Evolutionary conservation across 2,797 vertebrate genomes (phyloP).

Genomic region (Rhinoraja longicauda): DNA sequence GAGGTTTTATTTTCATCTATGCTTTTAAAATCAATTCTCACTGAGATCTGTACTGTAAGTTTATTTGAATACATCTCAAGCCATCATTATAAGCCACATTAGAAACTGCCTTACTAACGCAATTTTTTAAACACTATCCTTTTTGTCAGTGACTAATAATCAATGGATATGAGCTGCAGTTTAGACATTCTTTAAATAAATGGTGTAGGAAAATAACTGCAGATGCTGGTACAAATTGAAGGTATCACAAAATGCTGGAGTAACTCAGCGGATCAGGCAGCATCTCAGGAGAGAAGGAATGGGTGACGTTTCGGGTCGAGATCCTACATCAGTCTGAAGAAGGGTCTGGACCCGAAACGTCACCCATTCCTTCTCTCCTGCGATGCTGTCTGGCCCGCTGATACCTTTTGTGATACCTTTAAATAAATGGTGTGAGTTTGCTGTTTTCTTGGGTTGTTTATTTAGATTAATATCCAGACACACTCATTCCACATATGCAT

Average conservation of each 20-base stretch:
- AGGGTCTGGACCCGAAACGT: no score
- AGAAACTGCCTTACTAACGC: neutral
- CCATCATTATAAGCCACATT: neutral
- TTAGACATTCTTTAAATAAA: neutral
- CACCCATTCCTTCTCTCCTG: no score
- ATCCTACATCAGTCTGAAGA: no score
- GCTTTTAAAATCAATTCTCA: neutral
- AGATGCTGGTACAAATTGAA: no score
- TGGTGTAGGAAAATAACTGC: no score
- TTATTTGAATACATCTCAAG: neutral
- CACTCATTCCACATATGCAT: neutral
- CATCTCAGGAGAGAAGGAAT: no score
- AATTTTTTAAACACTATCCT: neutral
- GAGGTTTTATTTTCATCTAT: neutral
- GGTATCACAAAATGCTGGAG: no score
- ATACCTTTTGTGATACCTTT: neutral
- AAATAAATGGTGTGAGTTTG: neutral
- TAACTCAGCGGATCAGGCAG: no score
- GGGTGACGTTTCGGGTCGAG: no score
- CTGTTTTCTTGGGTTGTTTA: neutral
- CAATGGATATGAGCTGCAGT: neutral
- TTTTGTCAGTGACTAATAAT: neutral
- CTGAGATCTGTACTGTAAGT: neutral
- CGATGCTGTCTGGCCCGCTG: no score
- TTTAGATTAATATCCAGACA: neutral